Evolutionary conservation across 1,140 invertebrate genomes (phyloP).

Genomic region (Eupristina koningsbergeri): DNA sequence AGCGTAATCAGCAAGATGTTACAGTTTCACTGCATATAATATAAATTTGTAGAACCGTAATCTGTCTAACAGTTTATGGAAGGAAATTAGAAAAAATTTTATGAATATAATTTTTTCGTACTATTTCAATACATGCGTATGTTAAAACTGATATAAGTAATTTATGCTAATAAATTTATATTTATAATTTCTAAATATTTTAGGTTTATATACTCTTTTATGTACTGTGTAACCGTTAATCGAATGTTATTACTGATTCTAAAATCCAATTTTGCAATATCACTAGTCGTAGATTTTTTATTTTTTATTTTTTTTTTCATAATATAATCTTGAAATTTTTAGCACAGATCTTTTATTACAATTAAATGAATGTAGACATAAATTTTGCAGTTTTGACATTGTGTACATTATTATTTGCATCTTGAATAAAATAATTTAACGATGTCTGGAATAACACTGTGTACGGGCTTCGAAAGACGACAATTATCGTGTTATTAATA

Average conservation of each 20-base stretch:
- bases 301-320: background rate
- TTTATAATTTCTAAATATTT: background rate
- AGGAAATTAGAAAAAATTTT: background rate
- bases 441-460: background rate
- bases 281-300: background rate
- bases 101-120: background rate
- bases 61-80: background rate
- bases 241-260: background rate
- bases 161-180: too few relatives aligned
- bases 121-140: too few relatives aligned
- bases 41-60: background rate
- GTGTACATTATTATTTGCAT: background rate
- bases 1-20: too few relatives aligned
- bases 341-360: background rate
- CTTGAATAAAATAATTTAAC: background rate
- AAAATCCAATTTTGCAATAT: background rate
- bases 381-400: background rate
- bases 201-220: background rate
- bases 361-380: background rate
- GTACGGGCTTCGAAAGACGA: too few relatives aligned
- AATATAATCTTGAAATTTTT: background rate
- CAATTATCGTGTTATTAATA: too few relatives aligned
- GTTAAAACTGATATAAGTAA: too few relatives aligned
- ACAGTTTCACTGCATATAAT: background rate
- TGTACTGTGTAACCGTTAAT: background rate